Evolutionary conservation across 1,140 invertebrate genomes (phyloP), one percentile per base, ranked within the genome.

Genomic region (Zaprionus capensis): DNA sequence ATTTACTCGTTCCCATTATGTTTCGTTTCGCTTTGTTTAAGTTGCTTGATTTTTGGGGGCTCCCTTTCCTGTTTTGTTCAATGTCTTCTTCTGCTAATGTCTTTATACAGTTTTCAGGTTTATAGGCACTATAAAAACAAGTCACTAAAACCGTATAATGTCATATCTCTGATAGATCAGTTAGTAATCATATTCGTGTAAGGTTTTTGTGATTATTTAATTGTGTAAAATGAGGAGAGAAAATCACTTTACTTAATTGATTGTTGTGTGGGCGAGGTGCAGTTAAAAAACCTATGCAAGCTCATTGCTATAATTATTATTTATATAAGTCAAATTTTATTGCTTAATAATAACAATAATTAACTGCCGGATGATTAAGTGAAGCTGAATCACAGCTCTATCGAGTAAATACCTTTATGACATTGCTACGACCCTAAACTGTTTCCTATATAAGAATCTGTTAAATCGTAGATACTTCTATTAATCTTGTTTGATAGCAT

Each of bases 221-320:
- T 49, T 24, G 46, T 14, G 20, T 11, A 22, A 51, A 51, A 51
- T 22, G 20, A 20, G 46, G 11, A 28, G 38, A 17, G 17, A 57
- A 76, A 44, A 74, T 66, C 67, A 78, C 62, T 64, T 67, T 62
- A 80, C 24, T 15, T 79, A 79, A 58, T 82, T 75, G 72, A 79
- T 63, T 78, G 80, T 66, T 69, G 7, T 7, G 53, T 14, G 24
- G 53, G 26, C 26, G 53, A 15, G 9, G 28, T 26, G 6, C 6
- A 6, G 7, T 56, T n/a, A 31, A 56, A 56, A 56, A 53, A 26
- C 11, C 49, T 53, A 15, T 46, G 41, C n/a, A 46, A 46, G 4
- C 15, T 56, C 1, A 4, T 56, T 31, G 53, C 7, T 46, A 46
- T 56, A 7, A 56, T 26, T 56, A 56, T 31, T 56, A 31, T 56